Percentiles rank a stretch among this genome's conserved stretches.
phyloP scores from a whole-genome alignment of 2,888 invertebrate species.

The Ceriagrion tenellum region DNA sequence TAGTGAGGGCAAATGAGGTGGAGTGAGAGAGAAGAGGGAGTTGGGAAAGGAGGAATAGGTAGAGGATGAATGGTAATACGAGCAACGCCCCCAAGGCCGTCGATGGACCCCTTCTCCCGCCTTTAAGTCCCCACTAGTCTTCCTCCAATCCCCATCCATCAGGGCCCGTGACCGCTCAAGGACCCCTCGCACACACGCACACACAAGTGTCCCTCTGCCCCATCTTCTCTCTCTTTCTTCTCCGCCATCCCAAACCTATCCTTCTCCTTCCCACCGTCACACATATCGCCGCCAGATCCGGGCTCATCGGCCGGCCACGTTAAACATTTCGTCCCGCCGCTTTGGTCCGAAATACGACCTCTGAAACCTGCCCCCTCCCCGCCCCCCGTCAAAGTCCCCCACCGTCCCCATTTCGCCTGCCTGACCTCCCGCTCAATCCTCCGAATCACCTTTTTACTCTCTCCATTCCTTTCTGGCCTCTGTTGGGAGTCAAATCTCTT shows the following conservation, averaged over 20 bases:
- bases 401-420: background rate
- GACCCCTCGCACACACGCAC: background rate
- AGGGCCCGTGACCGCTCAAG: background rate
- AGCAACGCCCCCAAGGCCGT: background rate
- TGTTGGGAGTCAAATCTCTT: background rate
- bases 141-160: background rate
- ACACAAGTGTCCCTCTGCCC: no score
- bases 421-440: background rate
- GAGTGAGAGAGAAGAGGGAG: background rate
- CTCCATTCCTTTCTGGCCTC: background rate
- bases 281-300: background rate
- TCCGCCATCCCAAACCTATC: background rate
- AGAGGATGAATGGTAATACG: background rate
- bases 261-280: background rate
- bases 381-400: background rate
- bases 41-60: background rate
- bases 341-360: background rate
- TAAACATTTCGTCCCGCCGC: background rate
- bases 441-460: background rate
- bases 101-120: background rate
- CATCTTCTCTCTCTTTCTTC: background rate
- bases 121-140: slow-evolving; percentile 16
- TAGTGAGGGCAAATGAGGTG: background rate
- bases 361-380: background rate
- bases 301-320: background rate